Evolutionary conservation across 2,113 vertebrate species (phyloP).

Genomic region (Galeopterus variegatus): DNA sequence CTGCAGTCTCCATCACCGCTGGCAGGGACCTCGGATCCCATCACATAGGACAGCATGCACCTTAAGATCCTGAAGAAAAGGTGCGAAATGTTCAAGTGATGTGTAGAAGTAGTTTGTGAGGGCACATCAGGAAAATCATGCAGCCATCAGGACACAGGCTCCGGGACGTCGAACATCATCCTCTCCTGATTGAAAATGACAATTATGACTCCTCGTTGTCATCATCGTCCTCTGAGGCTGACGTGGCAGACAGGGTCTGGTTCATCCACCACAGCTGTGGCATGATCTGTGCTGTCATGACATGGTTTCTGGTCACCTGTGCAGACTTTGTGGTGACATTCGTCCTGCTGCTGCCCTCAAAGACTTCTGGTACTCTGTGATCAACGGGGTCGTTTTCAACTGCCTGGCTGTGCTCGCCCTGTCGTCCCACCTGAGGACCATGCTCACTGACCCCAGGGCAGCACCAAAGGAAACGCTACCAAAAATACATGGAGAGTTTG

Average conservation of each 20-base stretch:
- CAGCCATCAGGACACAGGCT: slow-evolving; percentile 98
- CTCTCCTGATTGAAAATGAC: slow-evolving; percentile 93
- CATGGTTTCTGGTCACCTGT: slow-evolving; percentile 98
- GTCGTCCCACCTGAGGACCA: slow-evolving; percentile 93
- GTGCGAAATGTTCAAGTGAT: slow-evolving; percentile 86
- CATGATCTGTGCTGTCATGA: slow-evolving; percentile 97
- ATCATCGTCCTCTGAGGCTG: slow-evolving; percentile 89
- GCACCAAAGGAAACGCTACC: too few species aligned
- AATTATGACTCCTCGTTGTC: slow-evolving; percentile 92
- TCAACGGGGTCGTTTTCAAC: slow-evolving; percentile 96
- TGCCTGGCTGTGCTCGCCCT: slow-evolving; percentile 93
- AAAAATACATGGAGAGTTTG: too few species aligned
- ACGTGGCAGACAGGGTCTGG: slow-evolving; percentile 93
- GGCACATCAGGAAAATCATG: slow-evolving; percentile 90
- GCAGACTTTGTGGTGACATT: slow-evolving; percentile 98
- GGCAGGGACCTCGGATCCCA: slow-evolving; percentile 81
- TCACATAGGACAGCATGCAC: slow-evolving; percentile 81
- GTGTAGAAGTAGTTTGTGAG: slow-evolving; percentile 73
- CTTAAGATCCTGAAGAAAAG: slow-evolving; percentile 80
- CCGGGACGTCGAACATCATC: slow-evolving; percentile 97
- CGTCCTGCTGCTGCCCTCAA: slow-evolving; percentile 97
- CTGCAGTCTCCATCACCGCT: slow-evolving; percentile 66
- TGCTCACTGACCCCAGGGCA: slow-evolving; percentile 92
- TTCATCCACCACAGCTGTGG: slow-evolving; percentile 98
- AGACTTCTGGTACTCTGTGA: slow-evolving; percentile 96